Evolutionary conservation across 1,140 invertebrate species (phyloP).

Genomic region (silkworm (Bombyx mori)): ASM3026992v2 NC_085109.1:4893501-4894000

Average conservation of each 20-base stretch:
- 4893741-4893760: slow-evolving; percentile 1
- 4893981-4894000: slow-evolving; percentile 1
- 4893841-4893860: slow-evolving; percentile 22
- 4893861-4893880: slow-evolving; percentile 37
- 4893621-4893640: too few species aligned
- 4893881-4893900: slow-evolving; percentile 49
- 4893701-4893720: too few species aligned
- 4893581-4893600: too few species aligned
- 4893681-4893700: too few species aligned
- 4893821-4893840: slow-evolving; percentile 27
- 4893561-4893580: too few species aligned
- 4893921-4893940: slow-evolving; percentile 18
- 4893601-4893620: too few species aligned
- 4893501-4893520: too few species aligned
- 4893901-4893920: slow-evolving; percentile 12
- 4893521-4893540: too few species aligned
- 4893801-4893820: slow-evolving; percentile 21
- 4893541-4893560: too few species aligned
- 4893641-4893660: too few species aligned
- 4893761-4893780: slow-evolving; percentile 12
- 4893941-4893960: slow-evolving; percentile 1
- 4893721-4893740: too few species aligned
- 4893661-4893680: too few species aligned
- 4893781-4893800: slow-evolving; percentile 15
- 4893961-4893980: background rate